Percentiles rank a stretch among this genome's conserved stretches.
phyloP scores from a whole-genome alignment of 30 jellyfish, hydroid and myxozoan genomes.

The Catostylus mosaicus region DNA sequence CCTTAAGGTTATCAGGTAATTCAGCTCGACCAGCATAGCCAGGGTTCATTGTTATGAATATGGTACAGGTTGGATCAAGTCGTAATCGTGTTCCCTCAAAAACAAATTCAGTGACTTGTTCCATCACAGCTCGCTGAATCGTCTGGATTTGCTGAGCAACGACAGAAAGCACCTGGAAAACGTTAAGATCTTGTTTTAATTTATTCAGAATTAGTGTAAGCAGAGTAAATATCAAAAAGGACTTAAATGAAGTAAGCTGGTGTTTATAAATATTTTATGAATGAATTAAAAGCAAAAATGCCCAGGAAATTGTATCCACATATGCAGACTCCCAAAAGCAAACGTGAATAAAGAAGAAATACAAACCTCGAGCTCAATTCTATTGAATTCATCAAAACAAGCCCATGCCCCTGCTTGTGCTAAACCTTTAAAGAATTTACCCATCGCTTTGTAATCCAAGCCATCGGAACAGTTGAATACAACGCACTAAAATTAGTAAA shows the following conservation, averaged over 20 bases:
- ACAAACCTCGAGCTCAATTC: slow-evolving; percentile 97
- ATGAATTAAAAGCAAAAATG: too few relatives aligned
- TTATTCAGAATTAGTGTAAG: too few relatives aligned
- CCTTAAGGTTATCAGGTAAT: slow-evolving; percentile 95
- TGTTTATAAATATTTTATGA: too few relatives aligned
- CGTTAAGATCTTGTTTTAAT: too few relatives aligned
- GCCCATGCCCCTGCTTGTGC: slow-evolving; percentile 99
- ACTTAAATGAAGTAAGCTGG: too few relatives aligned
- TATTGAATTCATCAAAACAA: slow-evolving; percentile 95
- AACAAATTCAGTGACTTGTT: slow-evolving; percentile 80
- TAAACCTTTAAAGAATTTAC: slow-evolving; percentile 95
- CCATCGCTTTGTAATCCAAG: slow-evolving; percentile 94
- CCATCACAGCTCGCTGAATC: slow-evolving; percentile 96
- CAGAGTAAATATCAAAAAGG: too few relatives aligned
- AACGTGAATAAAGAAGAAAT: too few relatives aligned
- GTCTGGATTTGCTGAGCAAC: slow-evolving; percentile 97
- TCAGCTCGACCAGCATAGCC: slow-evolving; percentile 99
- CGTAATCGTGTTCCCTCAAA: slow-evolving; percentile 93
- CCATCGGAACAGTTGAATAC: slow-evolving; percentile 99
- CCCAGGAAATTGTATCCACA: too few relatives aligned
- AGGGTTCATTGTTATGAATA: slow-evolving; percentile 98
- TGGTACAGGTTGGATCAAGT: slow-evolving; percentile 87
- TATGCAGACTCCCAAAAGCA: too few relatives aligned
- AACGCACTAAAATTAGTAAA: slow-evolving; percentile 92
- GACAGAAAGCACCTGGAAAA: slow-evolving; percentile 93